Evolutionary conservation across 2,797 vertebrate species (phyloP), one percentile per base, ranked within the genome.

Genomic region (Lutjanus argentimaculatus): DNA sequence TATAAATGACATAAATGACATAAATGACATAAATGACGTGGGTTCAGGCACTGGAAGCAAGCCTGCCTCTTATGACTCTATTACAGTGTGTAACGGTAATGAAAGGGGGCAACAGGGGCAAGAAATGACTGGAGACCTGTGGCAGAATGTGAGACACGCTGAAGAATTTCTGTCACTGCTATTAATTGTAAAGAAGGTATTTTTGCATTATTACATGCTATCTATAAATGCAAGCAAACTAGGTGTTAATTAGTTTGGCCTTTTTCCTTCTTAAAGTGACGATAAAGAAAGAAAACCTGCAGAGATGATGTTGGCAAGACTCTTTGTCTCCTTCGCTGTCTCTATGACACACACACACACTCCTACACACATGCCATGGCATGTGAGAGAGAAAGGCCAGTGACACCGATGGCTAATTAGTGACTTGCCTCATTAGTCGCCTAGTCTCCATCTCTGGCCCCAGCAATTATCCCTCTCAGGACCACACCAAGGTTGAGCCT

Each of bases 341-440:
- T 25, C 49, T 25, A 30, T 57, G 70, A 51, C 62, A 55, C 64
- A 59, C 67, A 48, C 52, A 30, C 63, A 52, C 64, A 51, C 65
- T 51, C 45, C 8, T 48, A 66, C 75, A 83, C 65, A 69, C 74
- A 67, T 6, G 51, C 75, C 21, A 61, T 56, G 45, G 42, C 69
- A 85, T 72, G 75, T 87, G 73, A 85, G 25, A 82, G 84, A 90
- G 67, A 89, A 83, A 89, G 90, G 85, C 90, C 86, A 87, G 21
- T 83, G 88, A 93, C 92, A 94, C 89, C 79, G 72, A 57, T 76
- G 82, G 88, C 90, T 95, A 95, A 96, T 96, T 95, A 93, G 91
- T 83, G 90, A 78, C 88, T 88, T 84, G 89, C 90, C 88, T 95
- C 93, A 95, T 94, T 95, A 95, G 92, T 85, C 49, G 12, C 78